phyloP scores from a whole-genome alignment of 2,888 invertebrate species.

The Sphaerophoria rueppellii region DNA sequence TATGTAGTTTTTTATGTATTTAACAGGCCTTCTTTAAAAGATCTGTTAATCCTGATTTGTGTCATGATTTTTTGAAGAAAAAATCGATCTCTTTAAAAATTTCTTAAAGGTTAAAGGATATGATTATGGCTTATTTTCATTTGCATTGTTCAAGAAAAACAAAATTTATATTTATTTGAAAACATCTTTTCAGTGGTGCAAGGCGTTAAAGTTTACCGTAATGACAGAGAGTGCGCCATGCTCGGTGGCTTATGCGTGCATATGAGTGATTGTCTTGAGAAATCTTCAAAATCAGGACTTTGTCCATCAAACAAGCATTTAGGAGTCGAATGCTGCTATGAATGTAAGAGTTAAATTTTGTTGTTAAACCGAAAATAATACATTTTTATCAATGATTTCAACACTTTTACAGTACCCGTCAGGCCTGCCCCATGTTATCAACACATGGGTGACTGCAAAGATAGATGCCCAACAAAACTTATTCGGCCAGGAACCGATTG shows the following conservation, averaged over 20 bases:
- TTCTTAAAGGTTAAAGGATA: no score
- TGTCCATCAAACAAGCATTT: slow-evolving; percentile 78
- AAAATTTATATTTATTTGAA: slow-evolving; percentile 6
- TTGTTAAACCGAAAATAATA: slow-evolving; percentile 40
- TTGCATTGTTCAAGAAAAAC: neutral
- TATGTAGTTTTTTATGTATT: no score
- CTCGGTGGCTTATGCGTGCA: slow-evolving; percentile 81
- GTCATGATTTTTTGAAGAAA: no score
- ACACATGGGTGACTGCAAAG: slow-evolving; percentile 79
- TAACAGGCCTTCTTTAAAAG: no score
- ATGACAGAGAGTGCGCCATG: slow-evolving; percentile 79
- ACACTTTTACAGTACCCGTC: slow-evolving; percentile 77
- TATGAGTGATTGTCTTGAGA: slow-evolving; percentile 77
- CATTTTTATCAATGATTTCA: slow-evolving; percentile 8
- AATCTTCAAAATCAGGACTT: slow-evolving; percentile 79
- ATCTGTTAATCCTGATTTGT: no score
- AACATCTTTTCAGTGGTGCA: slow-evolving; percentile 76
- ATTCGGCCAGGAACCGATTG: slow-evolving; percentile 80
- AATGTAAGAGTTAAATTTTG: slow-evolving; percentile 76
- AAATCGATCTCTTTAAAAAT: no score
- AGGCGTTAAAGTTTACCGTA: slow-evolving; percentile 79
- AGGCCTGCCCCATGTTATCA: slow-evolving; percentile 80
- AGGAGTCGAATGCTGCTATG: slow-evolving; percentile 81
- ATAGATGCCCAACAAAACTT: slow-evolving; percentile 76
- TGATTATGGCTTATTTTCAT: no score